These are phyloP conservation scores for Synergus japonicus DNA, from an alignment of 2,888 invertebrate genomes.

Conservation along the genomic window DNA sequence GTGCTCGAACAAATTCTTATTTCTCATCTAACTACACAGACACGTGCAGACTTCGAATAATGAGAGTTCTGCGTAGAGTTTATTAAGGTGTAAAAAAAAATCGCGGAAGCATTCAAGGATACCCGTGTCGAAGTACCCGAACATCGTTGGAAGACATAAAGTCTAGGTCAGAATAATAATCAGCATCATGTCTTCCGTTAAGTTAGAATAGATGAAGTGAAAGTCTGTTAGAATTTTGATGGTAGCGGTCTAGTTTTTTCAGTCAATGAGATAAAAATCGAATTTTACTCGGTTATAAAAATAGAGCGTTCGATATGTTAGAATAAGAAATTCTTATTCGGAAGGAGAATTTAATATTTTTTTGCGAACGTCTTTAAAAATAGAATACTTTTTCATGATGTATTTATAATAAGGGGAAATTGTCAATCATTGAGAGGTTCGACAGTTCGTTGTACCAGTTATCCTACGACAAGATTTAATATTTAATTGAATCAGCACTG, in stretches of 20 bases:
- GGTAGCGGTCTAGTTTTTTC: conserved; percentile 12
- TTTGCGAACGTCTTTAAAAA: not conserved
- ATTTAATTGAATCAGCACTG: not conserved
- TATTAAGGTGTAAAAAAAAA: not conserved
- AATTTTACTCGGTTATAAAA: not conserved
- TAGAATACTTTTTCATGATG: not conserved
- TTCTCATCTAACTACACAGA: not conserved
- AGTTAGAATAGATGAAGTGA: not conserved
- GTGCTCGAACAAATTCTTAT: not conserved
- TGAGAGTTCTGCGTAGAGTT: not conserved
- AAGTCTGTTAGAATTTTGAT: conserved; percentile 35
- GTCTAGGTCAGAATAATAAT: conserved; percentile 13
- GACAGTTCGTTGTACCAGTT: no score
- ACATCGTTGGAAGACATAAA: not conserved
- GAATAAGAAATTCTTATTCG: not conserved
- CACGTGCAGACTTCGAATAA: not conserved
- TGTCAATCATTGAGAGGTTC: no score
- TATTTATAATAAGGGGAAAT: no score
- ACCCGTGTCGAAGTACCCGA: not conserved
- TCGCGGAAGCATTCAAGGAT: conserved; percentile 5
- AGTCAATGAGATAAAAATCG: not conserved
- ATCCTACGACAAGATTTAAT: not conserved
- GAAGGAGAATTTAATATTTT: not conserved
- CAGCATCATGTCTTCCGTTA: not conserved
- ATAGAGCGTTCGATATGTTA: not conserved